Base-by-base conservation (phyloP, 1,140 invertebrate genomes). In the Drosophila bifasciata region DNA sequence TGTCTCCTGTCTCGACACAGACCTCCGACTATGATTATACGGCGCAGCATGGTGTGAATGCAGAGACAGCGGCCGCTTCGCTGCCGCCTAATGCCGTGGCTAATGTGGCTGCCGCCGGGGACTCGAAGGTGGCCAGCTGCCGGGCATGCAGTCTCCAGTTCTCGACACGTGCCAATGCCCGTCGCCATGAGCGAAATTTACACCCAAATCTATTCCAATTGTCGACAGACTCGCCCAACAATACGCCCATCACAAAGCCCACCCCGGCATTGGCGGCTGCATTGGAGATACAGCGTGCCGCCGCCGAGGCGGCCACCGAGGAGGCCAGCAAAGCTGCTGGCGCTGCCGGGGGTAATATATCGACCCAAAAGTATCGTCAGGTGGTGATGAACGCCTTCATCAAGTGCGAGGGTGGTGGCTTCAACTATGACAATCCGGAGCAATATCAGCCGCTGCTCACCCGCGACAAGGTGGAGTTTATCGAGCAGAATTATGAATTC, bases 131-230 rank as follows among this genome's bases (percentile, higher is more conserved):
- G 61, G 90, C 86, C 52, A 79, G 76, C 17, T 91, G 90, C 36
- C 80, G 90, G 13, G 85, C 91, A 7, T 92, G 91, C 55, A 91
- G 91, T 50, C 56, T 92, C 28, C 85, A 91, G 66, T 92, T 92
- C 52, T 91, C 91, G 16, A 91, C 91, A 19, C 86, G 91, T 3
- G 91, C 91, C 23, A 92, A 92, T 75, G 91, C 91, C 17, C 86
- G 91, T 7, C 90, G 91, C 1, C 91, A 92, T 43, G 91, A 92
- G 23, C 84, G 90, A 3, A 92, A 91, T 62, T 59, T 92, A 40
- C 91, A 92, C 64, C 88, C 90, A 11, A 90, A 91, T 58, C 76
- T 91, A n/a, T 91, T 91, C 57, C 84, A 89, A 55, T 50, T 89
- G n/a, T 88, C 78, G 7, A 86, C 90, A 8, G 75, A 90, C 46